Conservation (phyloP, 2,113 vertebrate species). For the Polyodon spathula region DNA sequence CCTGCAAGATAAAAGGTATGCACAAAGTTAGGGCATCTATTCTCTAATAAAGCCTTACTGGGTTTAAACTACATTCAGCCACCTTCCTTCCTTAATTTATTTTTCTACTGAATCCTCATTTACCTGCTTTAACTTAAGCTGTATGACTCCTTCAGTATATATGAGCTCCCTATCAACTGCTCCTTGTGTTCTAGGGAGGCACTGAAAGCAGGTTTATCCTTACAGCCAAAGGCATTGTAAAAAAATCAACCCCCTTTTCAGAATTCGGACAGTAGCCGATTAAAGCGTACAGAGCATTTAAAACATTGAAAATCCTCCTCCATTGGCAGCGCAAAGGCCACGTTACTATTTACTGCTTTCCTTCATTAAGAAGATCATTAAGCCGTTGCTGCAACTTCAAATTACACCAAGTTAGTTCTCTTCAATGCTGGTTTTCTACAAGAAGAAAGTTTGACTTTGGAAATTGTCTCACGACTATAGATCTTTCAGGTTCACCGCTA, state of each 20-base stretch:
- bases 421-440: slow-evolving; percentile 58
- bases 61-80: slow-evolving; percentile 29
- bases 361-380: slow-evolving; percentile 44
- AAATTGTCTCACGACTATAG: slow-evolving; percentile 40
- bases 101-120: slow-evolving; percentile 12
- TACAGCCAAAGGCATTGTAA: slow-evolving; percentile 43
- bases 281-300: slow-evolving; percentile 49
- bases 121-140: slow-evolving; percentile 5
- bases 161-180: slow-evolving; percentile 36
- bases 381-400: slow-evolving; percentile 57
- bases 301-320: slow-evolving; percentile 46
- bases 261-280: slow-evolving; percentile 59
- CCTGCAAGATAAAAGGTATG: slow-evolving; percentile 5
- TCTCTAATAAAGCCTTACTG: slow-evolving; percentile 11
- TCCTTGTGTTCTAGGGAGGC: slow-evolving; percentile 22
- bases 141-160: not conserved
- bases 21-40: slow-evolving; percentile 9
- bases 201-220: slow-evolving; percentile 35
- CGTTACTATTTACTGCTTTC: slow-evolving; percentile 36
- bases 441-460: slow-evolving; percentile 53
- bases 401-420: slow-evolving; percentile 51
- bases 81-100: slow-evolving; percentile 44
- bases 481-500: slow-evolving; percentile 64
- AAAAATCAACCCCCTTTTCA: slow-evolving; percentile 42
- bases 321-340: slow-evolving; percentile 42